Percentiles rank a stretch among this genome's conserved stretches.
These are phyloP conservation scores for Cheilosia grossa DNA, from an alignment of 2,888 invertebrate genomes.

Conservation along the genomic window DNA sequence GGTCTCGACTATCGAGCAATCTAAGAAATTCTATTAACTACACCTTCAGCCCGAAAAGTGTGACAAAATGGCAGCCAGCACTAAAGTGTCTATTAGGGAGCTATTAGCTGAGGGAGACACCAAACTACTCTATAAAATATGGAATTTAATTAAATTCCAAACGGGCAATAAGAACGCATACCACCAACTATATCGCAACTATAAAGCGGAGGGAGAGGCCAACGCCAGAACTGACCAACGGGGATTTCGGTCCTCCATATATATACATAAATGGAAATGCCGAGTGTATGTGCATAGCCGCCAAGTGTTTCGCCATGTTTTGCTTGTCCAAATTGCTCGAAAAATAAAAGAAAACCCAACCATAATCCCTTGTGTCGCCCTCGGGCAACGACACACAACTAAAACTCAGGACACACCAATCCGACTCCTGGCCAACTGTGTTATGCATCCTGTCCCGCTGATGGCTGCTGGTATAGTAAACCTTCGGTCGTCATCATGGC, in stretches of 20 bases:
- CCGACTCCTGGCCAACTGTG: conserved; percentile 57
- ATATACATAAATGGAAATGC: conserved; percentile 46
- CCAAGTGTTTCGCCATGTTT: conserved; percentile 48
- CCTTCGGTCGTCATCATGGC: conserved; percentile 63
- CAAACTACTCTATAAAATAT: conserved; percentile 26
- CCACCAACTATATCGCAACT: background rate
- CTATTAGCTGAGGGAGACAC: background rate
- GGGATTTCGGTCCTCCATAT: conserved; percentile 33
- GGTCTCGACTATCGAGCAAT: conserved; percentile 35
- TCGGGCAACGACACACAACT: conserved; percentile 57
- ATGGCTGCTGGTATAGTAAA: background rate
- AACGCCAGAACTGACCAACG: conserved; percentile 55
- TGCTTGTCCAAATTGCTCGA: conserved; percentile 33
- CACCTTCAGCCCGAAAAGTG: conserved; percentile 34
- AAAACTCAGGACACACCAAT: conserved; percentile 69
- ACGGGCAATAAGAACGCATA: conserved; percentile 54
- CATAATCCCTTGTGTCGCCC: conserved; percentile 68
- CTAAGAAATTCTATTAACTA: conserved; percentile 26
- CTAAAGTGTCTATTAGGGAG: conserved; percentile 27
- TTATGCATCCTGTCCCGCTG: conserved; percentile 54
- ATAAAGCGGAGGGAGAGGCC: background rate
- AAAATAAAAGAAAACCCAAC: conserved; percentile 36
- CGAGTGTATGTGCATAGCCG: background rate
- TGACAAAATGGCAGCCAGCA: conserved; percentile 57
- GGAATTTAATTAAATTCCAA: conserved; percentile 62